Base-by-base conservation (phyloP, 2,113 vertebrate genomes). In the Anguilla japonica region DNA sequence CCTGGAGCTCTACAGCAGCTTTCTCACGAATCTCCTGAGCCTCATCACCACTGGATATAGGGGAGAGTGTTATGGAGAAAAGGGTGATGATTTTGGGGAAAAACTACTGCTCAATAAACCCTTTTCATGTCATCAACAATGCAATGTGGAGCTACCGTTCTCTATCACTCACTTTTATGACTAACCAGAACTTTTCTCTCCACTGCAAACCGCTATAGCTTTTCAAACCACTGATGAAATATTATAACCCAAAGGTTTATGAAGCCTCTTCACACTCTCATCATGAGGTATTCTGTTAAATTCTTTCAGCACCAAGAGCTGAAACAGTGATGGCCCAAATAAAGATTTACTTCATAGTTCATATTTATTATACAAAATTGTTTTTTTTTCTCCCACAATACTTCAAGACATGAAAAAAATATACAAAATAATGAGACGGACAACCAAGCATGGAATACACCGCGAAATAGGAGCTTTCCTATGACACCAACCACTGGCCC, bases 361-460 rank as follows among this genome's bases (percentile, higher is more conserved):
- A 88, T 82, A 88, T 88, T 88, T 88, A 88, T 88, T 88, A 85
- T 88, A 88, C 87, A 88, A 88, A 88, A 88, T 29, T 85, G 83
- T 46, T 46, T n/a, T 46, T 67, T 46, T n/a, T 46, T 81, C 40
- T 50, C 83, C 60, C 87, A 88, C n/a, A 82, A 81, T 82, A 53
- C 80, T 82, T 34, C 60, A 67, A 46, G 78, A 88, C 87, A 88
- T 85, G 80, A 82, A 87, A 82, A 83, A 82, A 29, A 41, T 85
- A 83, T 85, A 88, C 85, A 79, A 87, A 84, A 60, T 41, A 87
- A 78, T 85, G 46, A 41, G 18, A 84, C n/a, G 79, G 29, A 87
- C 83, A 84, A 79, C 78, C 81, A 87, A 84, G 84, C 75, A 84
- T 80, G 46, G 67, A 87, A 83, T 57, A 11, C 84, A 85, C 81